Evolutionary conservation across 30 jellyfish, hydroid and myxozoan species (phyloP).

Genomic region (Catostylus mosaicus): DNA sequence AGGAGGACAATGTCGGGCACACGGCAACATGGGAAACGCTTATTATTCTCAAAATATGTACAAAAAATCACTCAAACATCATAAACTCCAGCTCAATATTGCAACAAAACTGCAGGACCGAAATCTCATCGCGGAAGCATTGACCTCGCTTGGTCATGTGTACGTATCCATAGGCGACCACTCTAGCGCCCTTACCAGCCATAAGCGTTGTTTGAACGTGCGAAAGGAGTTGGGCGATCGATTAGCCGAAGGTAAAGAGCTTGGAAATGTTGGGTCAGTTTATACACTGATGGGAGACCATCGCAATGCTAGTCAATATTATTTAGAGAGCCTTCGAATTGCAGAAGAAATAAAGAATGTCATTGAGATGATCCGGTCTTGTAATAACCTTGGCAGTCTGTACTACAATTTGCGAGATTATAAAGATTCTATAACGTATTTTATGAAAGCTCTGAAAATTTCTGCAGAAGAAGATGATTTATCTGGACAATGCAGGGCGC

Average conservation of each 20-base stretch:
- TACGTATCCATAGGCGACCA: constrained; percentile 79
- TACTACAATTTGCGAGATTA: constrained; percentile 73
- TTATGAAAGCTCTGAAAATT: constrained; percentile 67
- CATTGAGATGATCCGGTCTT: constrained; percentile 63
- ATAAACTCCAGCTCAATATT: constrained; percentile 73
- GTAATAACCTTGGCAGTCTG: constrained; percentile 78
- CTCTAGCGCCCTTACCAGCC: constrained; percentile 86
- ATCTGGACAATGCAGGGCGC: constrained; percentile 79
- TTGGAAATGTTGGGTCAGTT: constrained; percentile 90
- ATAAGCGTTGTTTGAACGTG: constrained; percentile 82
- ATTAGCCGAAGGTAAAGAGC: constrained; percentile 82
- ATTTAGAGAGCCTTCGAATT: constrained; percentile 64
- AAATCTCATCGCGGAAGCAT: constrained; percentile 65
- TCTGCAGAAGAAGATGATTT: constrained; percentile 51
- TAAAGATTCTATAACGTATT: constrained; percentile 68
- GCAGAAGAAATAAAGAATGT: constrained; percentile 57
- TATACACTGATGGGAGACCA: constrained; percentile 88
- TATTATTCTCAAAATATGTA: constrained; percentile 77
- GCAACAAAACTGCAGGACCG: constrained; percentile 71
- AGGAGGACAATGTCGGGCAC: constrained; percentile 92
- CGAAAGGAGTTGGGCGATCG: constrained; percentile 73
- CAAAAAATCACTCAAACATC: constrained; percentile 86
- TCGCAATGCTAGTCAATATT: constrained; percentile 80
- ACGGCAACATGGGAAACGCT: constrained; percentile 95
- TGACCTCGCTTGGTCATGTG: constrained; percentile 96